Base-by-base conservation (phyloP, 2,113 vertebrate species). In the Oryzias woworae region DNA sequence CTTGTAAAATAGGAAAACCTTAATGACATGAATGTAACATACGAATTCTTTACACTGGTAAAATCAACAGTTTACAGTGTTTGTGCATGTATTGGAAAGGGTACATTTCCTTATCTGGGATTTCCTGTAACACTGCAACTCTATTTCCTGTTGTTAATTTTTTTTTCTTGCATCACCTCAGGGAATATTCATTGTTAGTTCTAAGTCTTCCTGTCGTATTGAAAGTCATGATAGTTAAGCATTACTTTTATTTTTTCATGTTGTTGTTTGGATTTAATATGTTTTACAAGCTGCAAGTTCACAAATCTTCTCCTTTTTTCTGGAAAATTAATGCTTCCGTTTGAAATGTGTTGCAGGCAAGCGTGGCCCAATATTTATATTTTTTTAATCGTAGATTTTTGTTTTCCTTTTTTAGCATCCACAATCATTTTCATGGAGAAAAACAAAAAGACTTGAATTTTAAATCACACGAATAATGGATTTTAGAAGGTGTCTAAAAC, bases 131-230 rank as follows among this genome's bases (percentile, higher is more conserved):
- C 62, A 31, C 66, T 71, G 61, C 47, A 31, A 62, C 82, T 85
- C 68, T 52, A 73, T 89, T 92, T 92, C 90, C 91, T 93, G 92
- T 92, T 92, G 82, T 85, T 89, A 88, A 91, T 90, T 90, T 87
- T 88, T 81, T 69, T 52, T 79, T 72, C 75, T 83, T 77, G 67
- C 62, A 81, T 75, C 73, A 63, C 77, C 83, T 77, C 59, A 26
- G 66, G 69, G 66, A 82, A 78, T 84, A 71, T 48, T 62, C 66
- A 84, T 66, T 54, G 47, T 80, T 62, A 54, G 62, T 23, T 70
- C 28, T 62, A 52, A 13, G 22, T 65, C 58, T 50, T 62, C 54
- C 42, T 14, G 28, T 31, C 52, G 44, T 3, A 20, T 75, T 24
- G 26, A 42, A 43, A 52, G 28, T 69, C 63, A 47, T 56, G 22